Evolutionary conservation across 2,113 vertebrate species (phyloP).

Genomic region (Cyprinodon variegatus): DNA sequence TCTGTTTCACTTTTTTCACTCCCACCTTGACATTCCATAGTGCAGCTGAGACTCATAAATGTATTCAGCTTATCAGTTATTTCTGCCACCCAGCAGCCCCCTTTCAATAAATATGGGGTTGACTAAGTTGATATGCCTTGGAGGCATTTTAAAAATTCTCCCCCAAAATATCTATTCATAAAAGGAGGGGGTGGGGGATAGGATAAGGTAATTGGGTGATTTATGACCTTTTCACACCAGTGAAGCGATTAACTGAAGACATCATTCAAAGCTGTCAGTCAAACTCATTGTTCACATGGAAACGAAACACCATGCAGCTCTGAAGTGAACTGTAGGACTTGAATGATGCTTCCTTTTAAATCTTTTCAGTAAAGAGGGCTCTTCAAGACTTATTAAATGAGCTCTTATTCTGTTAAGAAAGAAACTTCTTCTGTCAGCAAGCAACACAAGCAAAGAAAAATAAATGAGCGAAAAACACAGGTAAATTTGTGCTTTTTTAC

Average conservation of each 20-base stretch:
- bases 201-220: conserved; percentile 75
- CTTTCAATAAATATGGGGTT: conserved; percentile 71
- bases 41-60: conserved; percentile 60
- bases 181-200: conserved; percentile 41
- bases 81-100: conserved; percentile 52
- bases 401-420: conserved; percentile 39
- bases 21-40: conserved; percentile 51
- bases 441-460: conserved; percentile 8
- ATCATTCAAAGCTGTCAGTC: conserved; percentile 79
- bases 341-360: conserved; percentile 52
- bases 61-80: conserved; percentile 72
- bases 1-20: conserved; percentile 36
- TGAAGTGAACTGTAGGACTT: conserved; percentile 53
- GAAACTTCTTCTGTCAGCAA: conserved; percentile 17
- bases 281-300: conserved; percentile 77
- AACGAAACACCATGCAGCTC: conserved; percentile 63
- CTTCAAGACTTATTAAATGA: conserved; percentile 37
- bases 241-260: conserved; percentile 80
- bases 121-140: conserved; percentile 73
- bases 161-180: conserved; percentile 76
- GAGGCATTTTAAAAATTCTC: conserved; percentile 73
- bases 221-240: conserved; percentile 81
- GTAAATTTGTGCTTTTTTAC: conserved; percentile 20
- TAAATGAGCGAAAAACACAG: background rate
- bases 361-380: conserved; percentile 53